Base-by-base conservation (phyloP, 2,797 vertebrate species). In the Geotrypetes seraphini region DNA sequence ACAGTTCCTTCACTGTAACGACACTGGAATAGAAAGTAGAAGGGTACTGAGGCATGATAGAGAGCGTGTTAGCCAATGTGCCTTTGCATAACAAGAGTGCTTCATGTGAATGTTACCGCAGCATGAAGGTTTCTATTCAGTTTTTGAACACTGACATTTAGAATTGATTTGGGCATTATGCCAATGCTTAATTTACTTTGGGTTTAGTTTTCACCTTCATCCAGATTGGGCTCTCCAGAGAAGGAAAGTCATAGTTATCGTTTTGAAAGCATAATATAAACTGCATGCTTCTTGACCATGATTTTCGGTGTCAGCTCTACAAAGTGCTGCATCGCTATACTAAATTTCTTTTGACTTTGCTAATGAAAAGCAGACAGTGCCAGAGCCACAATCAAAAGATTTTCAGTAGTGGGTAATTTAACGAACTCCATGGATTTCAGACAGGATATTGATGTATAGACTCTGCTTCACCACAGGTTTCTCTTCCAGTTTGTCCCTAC, bases 361-460 rank as follows among this genome's bases (percentile, higher is more conserved):
- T 55, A 65, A 58, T 58, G 43, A 69, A 54, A 69, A 68, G 50
- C 40, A 60, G 57, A 55, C 60, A 69, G 53, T 68, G 56, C 57
- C 30, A 22, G n/a, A 10, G 26, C 39, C 50, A 70, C 20, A 59
- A 62, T 39, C 9, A 33, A 47, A 47, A 55, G 57, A 53, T 63
- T 61, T 57, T 26, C 37, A 36, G 41, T 54, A 56, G 53, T 54
- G 55, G 41, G 40, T 53, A 40, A 46, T 57, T 70, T 72, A 47
- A 18, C 38, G 29, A 29, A 22, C 23, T 3, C 8, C 7, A 12
- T n/a, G n/a, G n/a, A n/a, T n/a, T n/a, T n/a, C n/a, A n/a, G n/a
- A n/a, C n/a, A n/a, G n/a, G n/a, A n/a, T n/a, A n/a, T n/a, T n/a
- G n/a, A n/a, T n/a, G n/a, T n/a, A n/a, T n/a, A n/a, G n/a, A n/a